phyloP scores from a whole-genome alignment of 2,888 invertebrate species.

The Crossocerus cetratus region DNA sequence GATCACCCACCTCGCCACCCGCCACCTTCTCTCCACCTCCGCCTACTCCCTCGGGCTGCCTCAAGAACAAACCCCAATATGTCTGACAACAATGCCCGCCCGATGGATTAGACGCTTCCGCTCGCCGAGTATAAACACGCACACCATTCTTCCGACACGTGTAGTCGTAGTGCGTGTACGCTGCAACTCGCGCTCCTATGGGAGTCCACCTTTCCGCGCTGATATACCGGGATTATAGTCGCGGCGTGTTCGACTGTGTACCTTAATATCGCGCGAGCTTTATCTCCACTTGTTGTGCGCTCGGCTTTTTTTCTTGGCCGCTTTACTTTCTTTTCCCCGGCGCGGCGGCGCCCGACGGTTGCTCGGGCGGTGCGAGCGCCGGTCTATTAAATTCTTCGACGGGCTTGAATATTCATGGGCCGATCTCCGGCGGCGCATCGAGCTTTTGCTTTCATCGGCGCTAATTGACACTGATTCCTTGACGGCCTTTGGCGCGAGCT shows the following conservation, averaged over 20 bases:
- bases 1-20: conserved; percentile 61
- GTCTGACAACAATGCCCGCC: conserved; percentile 73
- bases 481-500: conserved; percentile 49
- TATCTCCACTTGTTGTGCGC: background rate
- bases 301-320: conserved; percentile 17
- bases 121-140: conserved; percentile 44
- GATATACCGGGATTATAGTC: background rate
- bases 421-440: conserved; percentile 47
- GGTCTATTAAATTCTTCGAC: conserved; percentile 58
- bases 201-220: background rate
- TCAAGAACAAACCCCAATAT: conserved; percentile 76
- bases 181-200: conserved; percentile 7
- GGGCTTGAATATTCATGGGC: conserved; percentile 57
- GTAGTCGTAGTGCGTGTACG: background rate
- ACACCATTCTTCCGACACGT: conserved; percentile 15
- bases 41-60: conserved; percentile 67
- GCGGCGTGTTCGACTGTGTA: background rate
- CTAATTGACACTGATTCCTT: conserved; percentile 64
- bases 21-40: conserved; percentile 59
- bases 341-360: conserved; percentile 44
- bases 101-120: conserved; percentile 74
- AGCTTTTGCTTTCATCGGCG: conserved; percentile 60
- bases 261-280: background rate
- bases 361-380: conserved; percentile 26
- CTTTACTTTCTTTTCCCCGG: conserved; percentile 22